Evolutionary conservation across 2,113 vertebrate genomes (phyloP).

Genomic region (Limanda limanda): DNA sequence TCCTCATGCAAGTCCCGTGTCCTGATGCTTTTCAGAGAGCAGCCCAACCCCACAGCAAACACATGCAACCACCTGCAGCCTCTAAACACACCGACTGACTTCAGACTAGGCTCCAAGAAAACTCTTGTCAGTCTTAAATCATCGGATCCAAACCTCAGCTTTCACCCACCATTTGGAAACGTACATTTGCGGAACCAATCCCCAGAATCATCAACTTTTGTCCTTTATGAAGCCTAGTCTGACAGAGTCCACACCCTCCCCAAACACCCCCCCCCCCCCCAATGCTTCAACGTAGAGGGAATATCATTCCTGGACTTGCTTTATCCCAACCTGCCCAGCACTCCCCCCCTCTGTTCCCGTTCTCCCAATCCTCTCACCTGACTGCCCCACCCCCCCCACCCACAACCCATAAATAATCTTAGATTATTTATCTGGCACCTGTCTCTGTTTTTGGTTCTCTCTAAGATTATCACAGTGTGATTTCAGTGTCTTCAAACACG

Average conservation of each 20-base stretch:
- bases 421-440: constrained; percentile 75
- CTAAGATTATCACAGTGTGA: constrained; percentile 28
- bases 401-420: constrained; percentile 74
- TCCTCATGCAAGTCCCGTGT: constrained; percentile 66
- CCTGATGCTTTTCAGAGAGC: constrained; percentile 70
- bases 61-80: constrained; percentile 67
- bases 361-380: constrained; percentile 36
- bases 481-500: constrained; percentile 64
- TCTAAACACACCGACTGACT: constrained; percentile 65
- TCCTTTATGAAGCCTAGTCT: constrained; percentile 76
- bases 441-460: constrained; percentile 42
- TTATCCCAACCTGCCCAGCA: constrained; percentile 56
- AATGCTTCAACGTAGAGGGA: constrained; percentile 62
- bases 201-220: background rate
- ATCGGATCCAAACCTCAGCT: background rate
- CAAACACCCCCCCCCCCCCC: constrained; percentile 10
- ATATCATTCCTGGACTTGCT: constrained; percentile 72
- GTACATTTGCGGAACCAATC: background rate
- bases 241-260: constrained; percentile 69
- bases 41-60: constrained; percentile 51
- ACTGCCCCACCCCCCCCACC: constrained; percentile 27
- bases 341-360: constrained; percentile 44
- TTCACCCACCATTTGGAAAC: constrained; percentile 25
- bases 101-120: constrained; percentile 78
- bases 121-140: background rate